Evolutionary conservation across 2,113 vertebrate genomes (phyloP), one percentile per base, ranked within the genome.

Genomic region (Ammospiza caudacuta): DNA sequence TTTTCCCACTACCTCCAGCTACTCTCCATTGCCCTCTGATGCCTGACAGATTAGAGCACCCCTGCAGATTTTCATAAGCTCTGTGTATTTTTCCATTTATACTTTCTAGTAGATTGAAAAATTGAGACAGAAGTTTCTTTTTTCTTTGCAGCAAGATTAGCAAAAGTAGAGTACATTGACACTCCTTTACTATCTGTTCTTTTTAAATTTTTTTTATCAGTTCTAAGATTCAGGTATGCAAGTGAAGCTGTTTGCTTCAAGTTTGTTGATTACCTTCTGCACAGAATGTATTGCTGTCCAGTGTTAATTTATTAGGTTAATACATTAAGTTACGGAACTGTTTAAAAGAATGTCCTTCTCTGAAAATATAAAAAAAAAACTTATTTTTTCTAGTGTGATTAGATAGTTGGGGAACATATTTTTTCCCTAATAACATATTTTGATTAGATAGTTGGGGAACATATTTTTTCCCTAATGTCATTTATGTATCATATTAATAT

Each of bases 401-500:
- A 55, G 17, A 43, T 35, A 12, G 0, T n/a, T 73, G 11, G 7
- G 5, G 4, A 46, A 5, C 5, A 37, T 55, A 22, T 4, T 33
- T 6, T 68, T 62, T 54, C 39, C 37, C 37, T 37, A 37, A 37
- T 37, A 37, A 37, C 37, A 37, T 37, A 37, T 37, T 37, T 37
- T 23, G 22, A 72, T 79, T 18, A 55, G 17, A 43, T n/a, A 12
- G 0, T n/a, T 68, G 11, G 7, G 5, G 4, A 46, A 6, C 5
- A 35, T 55, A 22, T 4, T 33, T 6, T 68, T 62, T 58, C 37
- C 37, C 37, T 39, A 39, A 39, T 39, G 0, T 58, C 49, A 2
- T n/a, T 72, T 55, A 51, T 51, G 9, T 3, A 15, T 44, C 24
- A 27, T 58, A 54, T 33, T 4, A 46, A 67, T 59, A 54, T 41